phyloP scores from a whole-genome alignment of 2,888 invertebrate species.

The Diadromus collaris region DNA sequence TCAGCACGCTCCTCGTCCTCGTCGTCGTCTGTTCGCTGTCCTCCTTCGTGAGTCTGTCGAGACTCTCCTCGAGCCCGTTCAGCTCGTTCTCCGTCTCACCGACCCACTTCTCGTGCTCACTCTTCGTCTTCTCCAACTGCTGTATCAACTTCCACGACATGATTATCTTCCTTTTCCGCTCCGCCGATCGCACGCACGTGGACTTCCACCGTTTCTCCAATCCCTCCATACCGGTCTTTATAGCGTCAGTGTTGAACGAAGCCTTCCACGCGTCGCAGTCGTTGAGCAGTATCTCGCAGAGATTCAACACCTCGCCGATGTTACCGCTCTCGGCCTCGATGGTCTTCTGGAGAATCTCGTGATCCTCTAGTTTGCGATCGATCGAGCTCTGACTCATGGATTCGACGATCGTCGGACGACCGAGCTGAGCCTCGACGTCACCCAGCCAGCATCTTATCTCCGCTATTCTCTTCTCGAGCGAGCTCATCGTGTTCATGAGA shows the following conservation, averaged over 20 bases:
- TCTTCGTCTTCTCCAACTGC: slow-evolving; percentile 82
- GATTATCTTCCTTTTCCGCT: slow-evolving; percentile 86
- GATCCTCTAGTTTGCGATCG: slow-evolving; percentile 86
- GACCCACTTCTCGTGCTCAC: slow-evolving; percentile 84
- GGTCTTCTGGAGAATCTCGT: slow-evolving; percentile 87
- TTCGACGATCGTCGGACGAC: slow-evolving; percentile 86
- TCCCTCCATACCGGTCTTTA: slow-evolving; percentile 86
- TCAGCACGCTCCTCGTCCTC: slow-evolving; percentile 81
- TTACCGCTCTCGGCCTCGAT: slow-evolving; percentile 90
- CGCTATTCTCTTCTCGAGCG: slow-evolving; percentile 87
- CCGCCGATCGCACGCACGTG: slow-evolving; percentile 87
- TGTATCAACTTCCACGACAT: slow-evolving; percentile 84
- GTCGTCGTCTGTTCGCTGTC: slow-evolving; percentile 83
- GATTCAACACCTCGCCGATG: slow-evolving; percentile 89
- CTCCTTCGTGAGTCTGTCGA: slow-evolving; percentile 82
- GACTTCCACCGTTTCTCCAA: slow-evolving; percentile 91
- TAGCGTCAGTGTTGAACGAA: slow-evolving; percentile 86
- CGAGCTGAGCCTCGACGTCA: slow-evolving; percentile 86
- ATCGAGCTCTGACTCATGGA: slow-evolving; percentile 84
- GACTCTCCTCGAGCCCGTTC: slow-evolving; percentile 82
- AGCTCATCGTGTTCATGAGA: slow-evolving; percentile 86
- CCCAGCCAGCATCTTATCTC: slow-evolving; percentile 88
- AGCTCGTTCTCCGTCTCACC: slow-evolving; percentile 84
- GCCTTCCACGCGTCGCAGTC: slow-evolving; percentile 88
- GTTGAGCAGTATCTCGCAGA: slow-evolving; percentile 88